Evolutionary conservation across 2,888 invertebrate genomes (phyloP), one percentile per base, ranked within the genome.

Genomic region (Merodon equestris): DNA sequence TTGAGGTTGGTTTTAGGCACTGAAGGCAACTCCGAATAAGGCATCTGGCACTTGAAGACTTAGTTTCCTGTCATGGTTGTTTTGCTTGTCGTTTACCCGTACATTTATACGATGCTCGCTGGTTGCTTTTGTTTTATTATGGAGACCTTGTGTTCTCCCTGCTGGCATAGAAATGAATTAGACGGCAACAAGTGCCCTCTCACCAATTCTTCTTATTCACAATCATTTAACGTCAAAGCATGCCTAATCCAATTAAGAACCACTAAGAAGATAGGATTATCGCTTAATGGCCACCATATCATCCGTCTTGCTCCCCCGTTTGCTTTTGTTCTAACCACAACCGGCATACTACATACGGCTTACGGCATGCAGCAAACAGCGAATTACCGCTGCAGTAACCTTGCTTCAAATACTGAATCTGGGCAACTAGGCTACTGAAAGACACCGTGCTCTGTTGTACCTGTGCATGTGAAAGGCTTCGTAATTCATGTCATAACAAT

Each of bases 181-280:
- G 40, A 40, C 13, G 27, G 61, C 77, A 77, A 77, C 77, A 77
- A 73, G 77, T 77, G 67, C 61, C 50, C 19, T 27, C 71, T 61
- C 72, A 72, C 44, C 2, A 7, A 2, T 4, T 27, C 27, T 27
- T 27, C 27, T 27, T 27, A 27, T 76, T 66, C 19, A 40, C 40
- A 73, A 63, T 63, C 67, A 47, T 60, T 72, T 67, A 67, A 63
- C 61, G 14, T 44, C 57, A 67, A 73, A 73, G 61, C 73, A 61
- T 63, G 77, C 50, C 57, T 77, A 77, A 77, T 77, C 77, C 77
- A 72, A 77, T 77, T 77, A 77, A 73, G 73, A 45, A 42, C 27
- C 72, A 72, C 72, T 77, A 72, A 77, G 67, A 27, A 68, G 77
- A 77, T 67, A 63, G 77, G 73, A 77, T 77, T 77, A 73, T 73